Evolutionary conservation across 1,140 invertebrate genomes (phyloP).

Genomic region (Popillia japonica): DNA sequence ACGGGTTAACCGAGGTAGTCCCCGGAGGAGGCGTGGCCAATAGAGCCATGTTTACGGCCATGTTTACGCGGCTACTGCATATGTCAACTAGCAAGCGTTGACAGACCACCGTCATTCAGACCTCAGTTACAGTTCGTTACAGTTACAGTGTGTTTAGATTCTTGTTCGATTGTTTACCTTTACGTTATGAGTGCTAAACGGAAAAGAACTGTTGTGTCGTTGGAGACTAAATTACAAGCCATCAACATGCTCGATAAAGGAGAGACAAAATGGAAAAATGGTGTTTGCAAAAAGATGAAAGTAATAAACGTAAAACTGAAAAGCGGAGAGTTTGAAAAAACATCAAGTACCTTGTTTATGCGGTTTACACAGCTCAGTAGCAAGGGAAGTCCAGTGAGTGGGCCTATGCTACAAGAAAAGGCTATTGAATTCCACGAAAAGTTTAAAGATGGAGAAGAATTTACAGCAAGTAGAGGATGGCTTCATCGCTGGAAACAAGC

Average conservation of each 20-base stretch:
- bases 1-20: slow-evolving; percentile 8
- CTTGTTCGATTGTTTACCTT: slow-evolving; percentile 1
- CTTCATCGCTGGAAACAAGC: slow-evolving; percentile 39
- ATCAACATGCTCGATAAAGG: slow-evolving; percentile 13
- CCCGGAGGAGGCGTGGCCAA: not conserved
- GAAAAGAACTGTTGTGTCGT: slow-evolving; percentile 36
- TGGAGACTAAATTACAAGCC: slow-evolving; percentile 29
- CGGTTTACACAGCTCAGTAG: slow-evolving; percentile 15
- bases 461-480: slow-evolving; percentile 41
- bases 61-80: not conserved
- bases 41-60: not conserved
- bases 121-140: slow-evolving; percentile 3
- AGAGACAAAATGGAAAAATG: slow-evolving; percentile 30
- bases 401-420: slow-evolving; percentile 33
- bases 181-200: slow-evolving; percentile 15
- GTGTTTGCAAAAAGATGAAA: slow-evolving; percentile 20
- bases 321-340: slow-evolving; percentile 14
- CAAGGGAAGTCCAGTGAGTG: slow-evolving; percentile 29
- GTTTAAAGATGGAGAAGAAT: slow-evolving; percentile 30
- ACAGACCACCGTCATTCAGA: slow-evolving; percentile 9
- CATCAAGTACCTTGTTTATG: slow-evolving; percentile 7
- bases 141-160: slow-evolving; percentile 1
- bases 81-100: not conserved
- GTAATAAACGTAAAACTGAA: slow-evolving; percentile 16
- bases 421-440: slow-evolving; percentile 35